phyloP scores from a whole-genome alignment of 2,888 invertebrate genomes.

The Tetranychus piercei region DNA sequence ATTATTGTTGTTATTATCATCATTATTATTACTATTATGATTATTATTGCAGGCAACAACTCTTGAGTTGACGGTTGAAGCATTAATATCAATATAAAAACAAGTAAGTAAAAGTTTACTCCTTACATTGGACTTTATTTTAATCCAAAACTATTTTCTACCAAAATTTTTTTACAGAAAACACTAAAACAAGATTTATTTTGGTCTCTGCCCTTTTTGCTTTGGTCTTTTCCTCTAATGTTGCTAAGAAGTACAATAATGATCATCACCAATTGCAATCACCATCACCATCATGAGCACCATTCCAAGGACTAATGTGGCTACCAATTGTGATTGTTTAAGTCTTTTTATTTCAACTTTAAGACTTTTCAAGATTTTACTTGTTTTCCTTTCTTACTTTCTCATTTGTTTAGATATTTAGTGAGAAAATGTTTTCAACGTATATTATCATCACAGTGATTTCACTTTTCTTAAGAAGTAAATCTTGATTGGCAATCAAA shows the following conservation, averaged over 20 bases:
- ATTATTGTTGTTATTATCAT: background rate
- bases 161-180: background rate
- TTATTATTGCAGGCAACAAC: background rate
- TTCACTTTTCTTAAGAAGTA: too few relatives aligned
- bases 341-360: background rate
- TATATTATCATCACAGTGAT: background rate
- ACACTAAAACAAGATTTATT: background rate
- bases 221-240: background rate
- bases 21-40: background rate
- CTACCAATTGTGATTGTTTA: background rate
- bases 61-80: background rate
- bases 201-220: background rate
- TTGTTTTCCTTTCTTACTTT: background rate
- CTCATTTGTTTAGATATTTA: background rate
- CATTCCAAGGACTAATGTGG: background rate
- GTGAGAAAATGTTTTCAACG: background rate
- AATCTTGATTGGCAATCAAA: background rate
- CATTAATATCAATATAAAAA: background rate
- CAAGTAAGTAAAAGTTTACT: background rate
- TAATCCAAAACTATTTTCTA: background rate
- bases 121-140: background rate
- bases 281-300: background rate
- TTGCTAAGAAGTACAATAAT: background rate
- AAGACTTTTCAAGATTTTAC: background rate
- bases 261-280: background rate